Base-by-base conservation (phyloP, 1,140 invertebrate genomes). In the Stegodyphus mimosarum region DNA sequence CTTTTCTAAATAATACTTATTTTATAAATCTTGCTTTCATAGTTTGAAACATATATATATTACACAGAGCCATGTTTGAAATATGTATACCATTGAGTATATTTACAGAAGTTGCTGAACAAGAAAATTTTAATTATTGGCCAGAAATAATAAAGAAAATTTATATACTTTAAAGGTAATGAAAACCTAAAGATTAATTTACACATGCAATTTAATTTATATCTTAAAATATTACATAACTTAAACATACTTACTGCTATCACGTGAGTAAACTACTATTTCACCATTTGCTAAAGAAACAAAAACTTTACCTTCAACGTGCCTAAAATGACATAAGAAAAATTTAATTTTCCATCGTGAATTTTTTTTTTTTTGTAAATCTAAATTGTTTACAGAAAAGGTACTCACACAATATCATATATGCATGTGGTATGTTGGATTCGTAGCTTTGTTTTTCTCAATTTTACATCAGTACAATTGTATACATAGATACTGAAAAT, bases 231-330 rank as follows among this genome's bases (percentile, higher is more conserved):
- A 33, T 33, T 33, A 74, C 15, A 13, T 53, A 2, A 2, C 0
- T 7, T 7, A 33, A 64, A 64, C 11, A 6, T 48, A 51, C 85
- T 80, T 80, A 86, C 85, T 95, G 95, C 88, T 60, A 87, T 89
- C 83, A 17, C 83, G 52, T 85, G 93, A 93, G 90, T 98, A 98
- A 18, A 98, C 94, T 79, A 94, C 94, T 50, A 99, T 93, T 90
- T 98, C 96, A 74, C 97, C 97, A 91, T 98, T 98, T 7, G 95
- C 96, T 85, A 98, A 92, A 6, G 97, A 95, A 49, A 97, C 96
- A 91, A 97, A 98, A 64, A 98, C 96, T 89, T 95, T 95, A 90
- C 96, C 96, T 89, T 98, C 96, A 88, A 97, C 91, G 90, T 97
- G 97, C 90, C 96, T 98, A 91, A 64, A 75, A 92, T 92, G 77